Base-by-base conservation (phyloP, 1,140 invertebrate species). In the Lutraria rhynchaena region DNA sequence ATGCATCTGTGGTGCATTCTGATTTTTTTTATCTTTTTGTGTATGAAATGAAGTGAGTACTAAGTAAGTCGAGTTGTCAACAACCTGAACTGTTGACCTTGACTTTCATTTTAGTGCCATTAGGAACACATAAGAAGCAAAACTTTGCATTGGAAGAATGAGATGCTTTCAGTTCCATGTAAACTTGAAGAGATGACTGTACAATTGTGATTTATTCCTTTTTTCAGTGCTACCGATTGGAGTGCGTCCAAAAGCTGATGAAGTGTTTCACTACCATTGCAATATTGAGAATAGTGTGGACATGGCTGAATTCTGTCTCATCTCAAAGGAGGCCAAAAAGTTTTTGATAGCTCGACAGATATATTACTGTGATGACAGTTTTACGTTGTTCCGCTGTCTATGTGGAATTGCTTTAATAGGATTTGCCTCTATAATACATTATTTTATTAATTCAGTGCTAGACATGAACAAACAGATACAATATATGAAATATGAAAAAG, bases 251-350 rank as follows among this genome's bases (percentile, higher is more conserved):
- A 67, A 67, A 31, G 63, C 63, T 3, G 27, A 67, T 11, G 63
- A 67, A 46, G 63, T 67, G 13, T 67, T 67, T 27, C 27, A 31
- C 27, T 67, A 51, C 22, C 63, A 67, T 41, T 51, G 44, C 17
- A 22, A 37, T 5, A 22, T 17, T 17, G 1, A 49, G 2, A 24
- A 17, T 15, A 49, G 44, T 29, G 1, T 19, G 0, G 41, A 67
- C 11, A 67, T 67, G 63, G 41, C 37, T 3, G 7, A 24, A 5
- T 67, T 67, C 22, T 67, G 63, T 31, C 22, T 67, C 17, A 24
- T 67, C 2, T 27, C 4, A 11, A 9, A 22, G 4, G 63, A 49
- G 31, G 63, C 44, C 2, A 67, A 67, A 24, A 67, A 49, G 17
- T 67, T 67, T 46, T 9, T 67, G 1, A 19, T 67, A 11, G 63